phyloP scores from a whole-genome alignment of 2,113 vertebrate species.

The Nymphicus hollandicus region DNA sequence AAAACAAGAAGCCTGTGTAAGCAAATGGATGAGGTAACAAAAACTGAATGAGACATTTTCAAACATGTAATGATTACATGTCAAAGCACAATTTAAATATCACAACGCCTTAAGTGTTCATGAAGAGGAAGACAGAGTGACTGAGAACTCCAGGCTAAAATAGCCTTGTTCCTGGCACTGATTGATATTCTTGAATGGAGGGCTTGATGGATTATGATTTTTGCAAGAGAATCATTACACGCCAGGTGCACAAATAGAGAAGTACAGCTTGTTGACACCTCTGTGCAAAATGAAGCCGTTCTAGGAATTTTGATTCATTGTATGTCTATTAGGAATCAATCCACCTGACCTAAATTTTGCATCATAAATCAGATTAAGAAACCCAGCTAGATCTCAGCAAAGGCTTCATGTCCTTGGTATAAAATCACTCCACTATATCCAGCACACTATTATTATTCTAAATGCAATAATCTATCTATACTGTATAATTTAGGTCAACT shows the following conservation, averaged over 20 bases:
- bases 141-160: constrained; percentile 71
- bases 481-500: constrained; percentile 26
- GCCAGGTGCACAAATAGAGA: constrained; percentile 66
- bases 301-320: constrained; percentile 74
- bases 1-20: neutral
- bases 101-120: constrained; percentile 50
- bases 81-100: constrained; percentile 79
- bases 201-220: constrained; percentile 78
- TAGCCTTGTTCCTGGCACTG: constrained; percentile 57
- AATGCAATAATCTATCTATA: constrained; percentile 52
- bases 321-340: constrained; percentile 68
- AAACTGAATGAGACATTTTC: constrained; percentile 68
- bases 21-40: constrained; percentile 56
- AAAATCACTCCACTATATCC: constrained; percentile 16
- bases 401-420: constrained; percentile 33
- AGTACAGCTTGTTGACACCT: constrained; percentile 67
- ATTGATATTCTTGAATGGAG: constrained; percentile 69
- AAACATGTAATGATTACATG: constrained; percentile 77
- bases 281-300: constrained; percentile 57
- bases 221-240: constrained; percentile 71
- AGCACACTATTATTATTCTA: constrained; percentile 38
- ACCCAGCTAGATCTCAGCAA: neutral
- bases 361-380: constrained; percentile 57
- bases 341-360: constrained; percentile 61
- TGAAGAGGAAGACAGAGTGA: constrained; percentile 62